These are phyloP conservation scores for Antennarius striatus DNA, from an alignment of 2,113 vertebrate genomes.

Conservation along the genomic window DNA sequence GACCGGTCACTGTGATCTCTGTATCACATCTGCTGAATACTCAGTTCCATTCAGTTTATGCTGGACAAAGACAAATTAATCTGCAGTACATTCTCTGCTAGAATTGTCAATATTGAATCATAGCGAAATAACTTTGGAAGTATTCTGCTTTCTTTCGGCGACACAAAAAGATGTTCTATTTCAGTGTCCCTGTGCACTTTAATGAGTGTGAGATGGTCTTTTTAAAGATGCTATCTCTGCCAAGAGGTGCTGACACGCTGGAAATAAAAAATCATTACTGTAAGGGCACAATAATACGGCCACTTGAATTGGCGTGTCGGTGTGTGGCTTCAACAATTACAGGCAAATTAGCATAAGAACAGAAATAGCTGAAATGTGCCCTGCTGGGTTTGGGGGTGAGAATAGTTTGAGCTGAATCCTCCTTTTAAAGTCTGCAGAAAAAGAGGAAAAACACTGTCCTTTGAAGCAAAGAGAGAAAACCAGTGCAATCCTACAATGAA, in stretches of 20 bases:
- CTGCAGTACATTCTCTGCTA: slow-evolving; percentile 15
- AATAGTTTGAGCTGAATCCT: slow-evolving; percentile 60
- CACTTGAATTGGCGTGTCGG: slow-evolving; percentile 65
- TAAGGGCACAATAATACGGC: slow-evolving; percentile 72
- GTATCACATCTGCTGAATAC: slow-evolving; percentile 31
- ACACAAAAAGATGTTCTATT: slow-evolving; percentile 46
- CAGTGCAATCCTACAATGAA: slow-evolving; percentile 26
- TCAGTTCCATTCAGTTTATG: slow-evolving; percentile 22
- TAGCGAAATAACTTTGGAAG: slow-evolving; percentile 31
- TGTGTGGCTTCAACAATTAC: slow-evolving; percentile 71
- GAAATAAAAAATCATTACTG: slow-evolving; percentile 71
- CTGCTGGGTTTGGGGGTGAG: slow-evolving; percentile 59
- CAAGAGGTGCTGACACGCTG: slow-evolving; percentile 67
- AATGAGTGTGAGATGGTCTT: slow-evolving; percentile 50
- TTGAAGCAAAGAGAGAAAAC: slow-evolving; percentile 36
- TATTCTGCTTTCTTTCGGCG: slow-evolving; percentile 18
- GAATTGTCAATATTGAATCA: slow-evolving; percentile 41
- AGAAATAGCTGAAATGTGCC: slow-evolving; percentile 66
- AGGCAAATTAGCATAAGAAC: slow-evolving; percentile 71
- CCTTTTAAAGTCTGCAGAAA: slow-evolving; percentile 42
- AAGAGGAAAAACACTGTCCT: slow-evolving; percentile 20
- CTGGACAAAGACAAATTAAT: slow-evolving; percentile 27
- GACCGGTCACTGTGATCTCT: slow-evolving; percentile 20
- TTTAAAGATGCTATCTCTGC: slow-evolving; percentile 67
- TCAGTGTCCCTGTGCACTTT: slow-evolving; percentile 32